A percentile compares a stretch with the other conserved stretches of the same genome.
phyloP scores from a whole-genome alignment of 2,888 invertebrate genomes.

The Apotomis capreana region DNA sequence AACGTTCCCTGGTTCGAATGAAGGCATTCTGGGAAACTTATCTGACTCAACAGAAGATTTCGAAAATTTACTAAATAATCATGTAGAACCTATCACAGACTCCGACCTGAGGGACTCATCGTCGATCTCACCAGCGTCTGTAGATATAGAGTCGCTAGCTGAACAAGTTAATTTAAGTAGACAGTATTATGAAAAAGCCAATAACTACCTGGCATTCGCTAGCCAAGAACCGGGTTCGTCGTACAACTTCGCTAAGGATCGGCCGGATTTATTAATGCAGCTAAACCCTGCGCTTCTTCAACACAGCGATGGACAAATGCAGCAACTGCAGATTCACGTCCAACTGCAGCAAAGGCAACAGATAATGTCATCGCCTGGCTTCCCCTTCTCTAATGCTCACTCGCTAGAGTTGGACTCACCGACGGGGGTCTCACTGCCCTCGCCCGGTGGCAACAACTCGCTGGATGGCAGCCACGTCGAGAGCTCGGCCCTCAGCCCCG shows the following conservation, averaged over 20 bases:
- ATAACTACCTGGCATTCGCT: conserved; percentile 75
- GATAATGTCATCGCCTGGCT: conserved; percentile 83
- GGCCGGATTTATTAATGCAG: conserved; percentile 84
- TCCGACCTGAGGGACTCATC: conserved; percentile 88
- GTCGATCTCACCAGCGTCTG: conserved; percentile 87
- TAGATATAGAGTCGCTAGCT: conserved; percentile 89
- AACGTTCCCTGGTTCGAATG: conserved; percentile 90
- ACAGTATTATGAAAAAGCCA: conserved; percentile 80
- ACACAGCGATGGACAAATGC: conserved; percentile 84
- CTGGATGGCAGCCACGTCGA: conserved; percentile 86
- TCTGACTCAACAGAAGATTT: conserved; percentile 92
- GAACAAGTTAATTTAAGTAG: conserved; percentile 88
- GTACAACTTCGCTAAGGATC: conserved; percentile 85
- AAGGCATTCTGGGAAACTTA: conserved; percentile 90
- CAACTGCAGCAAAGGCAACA: conserved; percentile 87
- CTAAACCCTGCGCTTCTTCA: conserved; percentile 81
- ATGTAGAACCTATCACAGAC: conserved; percentile 86
- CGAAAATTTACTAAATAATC: conserved; percentile 88
- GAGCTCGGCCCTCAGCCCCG: conserved; percentile 84
- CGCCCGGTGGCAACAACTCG: conserved; percentile 89
- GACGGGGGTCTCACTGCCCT: conserved; percentile 89
- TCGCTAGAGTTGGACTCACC: conserved; percentile 89
- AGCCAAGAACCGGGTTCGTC: conserved; percentile 81
- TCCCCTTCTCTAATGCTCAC: conserved; percentile 85
- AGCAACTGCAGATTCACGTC: conserved; percentile 87